phyloP scores from a whole-genome alignment of 2,888 invertebrate genomes.

The Trachelus iudaicus region DNA sequence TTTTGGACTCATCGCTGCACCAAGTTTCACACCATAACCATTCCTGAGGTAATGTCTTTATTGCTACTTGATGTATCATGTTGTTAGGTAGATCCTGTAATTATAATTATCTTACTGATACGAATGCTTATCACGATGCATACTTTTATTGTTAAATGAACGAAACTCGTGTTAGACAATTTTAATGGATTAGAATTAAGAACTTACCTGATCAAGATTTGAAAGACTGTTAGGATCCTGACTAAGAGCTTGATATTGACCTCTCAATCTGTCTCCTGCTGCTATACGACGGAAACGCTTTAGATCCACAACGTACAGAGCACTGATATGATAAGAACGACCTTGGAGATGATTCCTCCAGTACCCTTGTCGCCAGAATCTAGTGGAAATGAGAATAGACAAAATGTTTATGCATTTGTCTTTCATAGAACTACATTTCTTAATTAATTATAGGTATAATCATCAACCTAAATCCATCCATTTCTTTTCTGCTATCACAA shows the following conservation, averaged over 20 bases:
- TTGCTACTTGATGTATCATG: slow-evolving; percentile 99
- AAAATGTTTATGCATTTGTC: background rate
- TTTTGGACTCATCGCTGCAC: slow-evolving; percentile 93
- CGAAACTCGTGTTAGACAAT: background rate
- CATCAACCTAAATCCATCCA: slow-evolving; percentile 92
- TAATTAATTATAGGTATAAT: background rate
- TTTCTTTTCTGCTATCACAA: slow-evolving; percentile 96
- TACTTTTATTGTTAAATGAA: background rate
- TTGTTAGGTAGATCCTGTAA: slow-evolving; percentile 95
- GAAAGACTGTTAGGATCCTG: slow-evolving; percentile 99
- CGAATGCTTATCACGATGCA: background rate
- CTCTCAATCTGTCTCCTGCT: slow-evolving; percentile 96
- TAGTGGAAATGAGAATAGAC: slow-evolving; percentile 41
- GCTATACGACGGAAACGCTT: slow-evolving; percentile 96
- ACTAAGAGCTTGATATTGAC: slow-evolving; percentile 98
- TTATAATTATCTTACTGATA: background rate
- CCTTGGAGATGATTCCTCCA: slow-evolving; percentile 98
- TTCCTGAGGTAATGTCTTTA: slow-evolving; percentile 98
- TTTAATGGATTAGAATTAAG: background rate
- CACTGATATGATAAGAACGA: slow-evolving; percentile 94
- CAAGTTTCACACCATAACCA: slow-evolving; percentile 99
- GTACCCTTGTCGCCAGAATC: slow-evolving; percentile 99
- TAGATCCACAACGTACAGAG: slow-evolving; percentile 97
- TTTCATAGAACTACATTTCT: background rate
- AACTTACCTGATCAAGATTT: slow-evolving; percentile 81